A percentile compares a stretch with the other conserved stretches of the same genome.
These are phyloP conservation scores for Patiria pectinifera DNA, from an alignment of 53 echinoderm and acorn worm species.

Conservation along the genomic window DNA sequence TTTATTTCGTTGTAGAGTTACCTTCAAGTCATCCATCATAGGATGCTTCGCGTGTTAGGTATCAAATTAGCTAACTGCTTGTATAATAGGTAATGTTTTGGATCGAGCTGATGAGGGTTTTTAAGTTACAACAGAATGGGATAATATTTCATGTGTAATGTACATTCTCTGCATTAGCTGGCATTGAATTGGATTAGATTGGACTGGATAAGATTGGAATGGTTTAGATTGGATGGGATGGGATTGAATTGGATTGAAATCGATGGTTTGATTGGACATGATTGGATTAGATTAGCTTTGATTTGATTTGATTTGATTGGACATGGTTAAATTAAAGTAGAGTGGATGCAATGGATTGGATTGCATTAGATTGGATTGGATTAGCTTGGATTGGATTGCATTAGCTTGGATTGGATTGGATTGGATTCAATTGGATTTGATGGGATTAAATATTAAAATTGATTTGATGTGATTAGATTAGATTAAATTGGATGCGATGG, in stretches of 20 bases:
- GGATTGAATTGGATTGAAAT: not conserved
- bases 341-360: not conserved
- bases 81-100: not conserved
- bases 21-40: no score
- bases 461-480: not conserved
- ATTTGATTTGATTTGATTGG: not conserved
- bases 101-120: not conserved
- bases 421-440: not conserved
- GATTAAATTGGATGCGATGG: not conserved
- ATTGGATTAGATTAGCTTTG: not conserved
- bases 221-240: not conserved
- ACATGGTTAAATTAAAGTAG: not conserved
- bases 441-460: not conserved
- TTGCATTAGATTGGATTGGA: not conserved
- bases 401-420: not conserved
- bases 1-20: no score
- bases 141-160: no score
- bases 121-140: no score
- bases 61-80: no score
- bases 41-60: no score
- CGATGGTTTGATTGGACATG: not conserved
- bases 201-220: not conserved
- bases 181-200: no score
- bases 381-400: not conserved
- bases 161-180: no score